Evolutionary conservation across 2,888 invertebrate species (phyloP).

Genomic region (Drosophila pseudotakahashii): DNA sequence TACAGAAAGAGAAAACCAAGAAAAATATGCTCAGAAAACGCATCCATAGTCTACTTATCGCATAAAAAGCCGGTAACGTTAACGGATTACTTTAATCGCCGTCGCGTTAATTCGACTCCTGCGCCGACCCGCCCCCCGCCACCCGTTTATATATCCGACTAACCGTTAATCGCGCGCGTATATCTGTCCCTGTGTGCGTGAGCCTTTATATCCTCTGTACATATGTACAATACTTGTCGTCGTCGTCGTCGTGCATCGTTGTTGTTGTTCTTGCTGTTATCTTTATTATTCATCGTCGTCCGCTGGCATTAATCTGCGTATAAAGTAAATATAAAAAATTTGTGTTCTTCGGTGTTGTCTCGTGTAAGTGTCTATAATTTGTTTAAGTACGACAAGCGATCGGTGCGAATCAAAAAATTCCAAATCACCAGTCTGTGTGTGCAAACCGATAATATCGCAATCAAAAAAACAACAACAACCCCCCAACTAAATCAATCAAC

Average conservation of each 20-base stretch:
- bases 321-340: constrained; percentile 63
- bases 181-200: constrained; percentile 39
- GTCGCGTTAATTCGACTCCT: constrained; percentile 21
- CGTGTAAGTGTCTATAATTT: constrained; percentile 78
- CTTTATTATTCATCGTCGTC: constrained; percentile 23
- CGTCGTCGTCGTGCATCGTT: constrained; percentile 55
- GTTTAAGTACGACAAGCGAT: constrained; percentile 76
- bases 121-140: constrained; percentile 10
- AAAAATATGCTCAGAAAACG: constrained; percentile 20
- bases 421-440: constrained; percentile 11
- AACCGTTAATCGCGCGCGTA: constrained; percentile 27
- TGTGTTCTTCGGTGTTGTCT: constrained; percentile 77
- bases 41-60: constrained; percentile 25
- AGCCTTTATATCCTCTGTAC: constrained; percentile 63
- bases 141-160: constrained; percentile 12
- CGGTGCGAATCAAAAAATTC: constrained; percentile 55
- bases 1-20: constrained; percentile 16
- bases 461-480: constrained; percentile 3
- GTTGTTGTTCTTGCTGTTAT: constrained; percentile 63
- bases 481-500: constrained; percentile 26
- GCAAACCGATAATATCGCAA: constrained; percentile 17
- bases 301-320: constrained; percentile 47
- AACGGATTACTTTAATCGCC: constrained; percentile 19
- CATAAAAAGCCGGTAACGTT: constrained; percentile 8
- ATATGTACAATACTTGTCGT: constrained; percentile 77